These are phyloP conservation scores for Amblyornis subalaris DNA, from an alignment of 2,113 vertebrate species.

Conservation along the genomic window DNA sequence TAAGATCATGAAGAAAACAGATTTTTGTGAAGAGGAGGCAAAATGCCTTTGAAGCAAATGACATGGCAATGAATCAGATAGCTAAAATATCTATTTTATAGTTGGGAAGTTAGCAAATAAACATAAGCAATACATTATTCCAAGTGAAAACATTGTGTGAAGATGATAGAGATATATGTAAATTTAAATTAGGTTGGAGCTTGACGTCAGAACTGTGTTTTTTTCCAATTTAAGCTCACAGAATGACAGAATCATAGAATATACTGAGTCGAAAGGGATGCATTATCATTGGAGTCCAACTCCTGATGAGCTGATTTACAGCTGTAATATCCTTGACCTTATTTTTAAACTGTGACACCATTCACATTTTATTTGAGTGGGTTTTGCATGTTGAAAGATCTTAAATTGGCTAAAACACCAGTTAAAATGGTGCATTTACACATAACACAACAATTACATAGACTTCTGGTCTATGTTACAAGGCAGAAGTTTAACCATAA, in stretches of 20 bases:
- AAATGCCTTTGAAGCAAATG: background rate
- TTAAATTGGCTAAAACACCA: background rate
- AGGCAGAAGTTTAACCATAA: background rate
- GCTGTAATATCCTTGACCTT: background rate
- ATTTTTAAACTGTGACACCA: background rate
- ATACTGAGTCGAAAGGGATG: background rate
- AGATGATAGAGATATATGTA: background rate
- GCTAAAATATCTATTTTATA: background rate
- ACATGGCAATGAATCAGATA: background rate
- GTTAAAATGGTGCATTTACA: background rate
- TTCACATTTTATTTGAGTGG: background rate
- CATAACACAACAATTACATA: background rate
- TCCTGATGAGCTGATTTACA: background rate
- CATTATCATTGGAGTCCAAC: rapidly evolving
- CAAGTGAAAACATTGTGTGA: slow-evolving; percentile 3
- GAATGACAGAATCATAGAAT: background rate
- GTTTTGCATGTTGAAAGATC: background rate
- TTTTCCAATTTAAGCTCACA: background rate
- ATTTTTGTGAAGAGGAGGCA: slow-evolving; percentile 10
- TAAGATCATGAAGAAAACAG: slow-evolving; percentile 11
- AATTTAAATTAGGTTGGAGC: background rate
- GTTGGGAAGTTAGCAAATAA: slow-evolving; percentile 43
- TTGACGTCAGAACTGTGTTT: background rate
- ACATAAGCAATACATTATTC: background rate
- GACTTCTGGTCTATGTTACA: background rate